phyloP scores from a whole-genome alignment of 2,797 vertebrate genomes.

The Micromesistius poutassou region DNA sequence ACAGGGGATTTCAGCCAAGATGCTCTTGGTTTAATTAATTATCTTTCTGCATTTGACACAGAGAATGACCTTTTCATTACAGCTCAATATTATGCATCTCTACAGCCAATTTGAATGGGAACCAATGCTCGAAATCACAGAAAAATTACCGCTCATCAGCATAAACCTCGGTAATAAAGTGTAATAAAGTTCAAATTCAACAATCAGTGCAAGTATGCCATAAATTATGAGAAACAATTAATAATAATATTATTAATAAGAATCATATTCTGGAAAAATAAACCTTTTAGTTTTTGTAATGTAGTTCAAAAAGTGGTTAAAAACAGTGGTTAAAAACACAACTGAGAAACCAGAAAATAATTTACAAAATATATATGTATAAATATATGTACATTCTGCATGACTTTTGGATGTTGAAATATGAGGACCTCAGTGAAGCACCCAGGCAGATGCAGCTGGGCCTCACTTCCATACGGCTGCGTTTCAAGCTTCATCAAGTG shows the following conservation, averaged over 20 bases:
- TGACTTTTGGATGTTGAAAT: slow-evolving; percentile 50
- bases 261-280: neutral
- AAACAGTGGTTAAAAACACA: too few species aligned
- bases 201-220: slow-evolving; percentile 9
- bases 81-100: slow-evolving; percentile 23
- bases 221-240: slow-evolving; percentile 19
- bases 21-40: neutral
- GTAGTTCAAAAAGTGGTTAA: too few species aligned
- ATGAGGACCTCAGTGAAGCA: slow-evolving; percentile 30
- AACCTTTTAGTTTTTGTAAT: too few species aligned
- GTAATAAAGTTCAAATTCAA: slow-evolving; percentile 9
- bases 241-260: neutral
- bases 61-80: slow-evolving; percentile 1
- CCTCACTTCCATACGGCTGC: slow-evolving; percentile 48
- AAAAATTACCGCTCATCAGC: slow-evolving; percentile 28
- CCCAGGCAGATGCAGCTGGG: slow-evolving; percentile 34
- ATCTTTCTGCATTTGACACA: slow-evolving; percentile 2
- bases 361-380: slow-evolving; percentile 1
- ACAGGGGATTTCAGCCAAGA: too few species aligned
- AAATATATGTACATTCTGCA: too few species aligned
- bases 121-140: neutral
- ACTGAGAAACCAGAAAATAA: neutral
- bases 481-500: slow-evolving; percentile 48
- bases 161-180: slow-evolving; percentile 13
- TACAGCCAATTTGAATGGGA: neutral